Base-by-base conservation (phyloP, 2,797 vertebrate species). In the Falco columbarius region DNA sequence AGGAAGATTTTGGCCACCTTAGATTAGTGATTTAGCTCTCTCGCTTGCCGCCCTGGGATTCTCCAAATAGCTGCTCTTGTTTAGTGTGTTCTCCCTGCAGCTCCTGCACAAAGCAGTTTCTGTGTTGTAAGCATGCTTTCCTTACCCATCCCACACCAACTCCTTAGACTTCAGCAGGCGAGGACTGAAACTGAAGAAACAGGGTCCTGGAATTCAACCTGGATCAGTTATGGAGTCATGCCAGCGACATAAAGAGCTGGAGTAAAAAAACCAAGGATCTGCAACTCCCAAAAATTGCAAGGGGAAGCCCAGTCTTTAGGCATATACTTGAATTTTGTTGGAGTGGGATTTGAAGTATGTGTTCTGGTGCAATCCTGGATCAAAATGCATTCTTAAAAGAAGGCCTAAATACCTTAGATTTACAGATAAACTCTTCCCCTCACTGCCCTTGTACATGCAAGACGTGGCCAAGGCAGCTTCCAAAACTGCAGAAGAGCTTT, bases 81-180 rank as follows among this genome's bases (percentile, higher is more conserved):
- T 77, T 14, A 6, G 1, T 8, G 30, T 17, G 49, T 10, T 75
- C 40, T 56, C 14, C 46, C 24, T 3, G 20, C 30, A 27, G 46
- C 34, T 76, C 18, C 46, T 17, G 21, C 10, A 12, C 9, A 26
- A 77, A 81, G 56, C 36, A 21, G 5, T 22, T 58, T 22, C 55
- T n/a, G 20, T 0, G 0, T 7, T 40, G 63, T 7, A 42, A n/a
- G 36, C 15, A 2, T 3, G 13, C 7, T 61, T 40, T 42, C 89
- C 38, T 84, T 22, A 20, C 36, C 36, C 24, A 7, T 10, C 62
- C 61, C 73, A 6, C 30, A 10, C 10, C 7, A 11, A 3, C 6
- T 36, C 54, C 30, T 52, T 47, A 29, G 18, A 32, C 14, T 34
- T 30, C 21, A 59, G 86, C 65, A 71, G 32, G 14, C 10, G 20